phyloP scores from a whole-genome alignment of 1,140 invertebrate species.

The Bombus ignitus region DNA sequence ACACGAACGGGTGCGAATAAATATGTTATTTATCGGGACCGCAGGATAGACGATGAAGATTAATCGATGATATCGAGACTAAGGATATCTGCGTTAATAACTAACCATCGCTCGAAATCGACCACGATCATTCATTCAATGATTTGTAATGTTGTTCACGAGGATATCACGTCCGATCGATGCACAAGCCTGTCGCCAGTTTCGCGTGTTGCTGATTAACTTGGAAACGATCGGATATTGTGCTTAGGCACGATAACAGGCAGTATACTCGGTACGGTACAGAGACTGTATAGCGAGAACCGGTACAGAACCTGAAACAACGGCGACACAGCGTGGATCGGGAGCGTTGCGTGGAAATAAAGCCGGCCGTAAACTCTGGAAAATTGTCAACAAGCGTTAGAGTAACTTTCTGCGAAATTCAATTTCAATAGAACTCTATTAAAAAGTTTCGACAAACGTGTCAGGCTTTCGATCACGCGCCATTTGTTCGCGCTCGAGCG shows the following conservation, averaged over 20 bases:
- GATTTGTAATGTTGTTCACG: background rate
- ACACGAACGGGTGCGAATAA: too few relatives aligned
- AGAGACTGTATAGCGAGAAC: background rate
- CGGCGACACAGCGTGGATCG: background rate
- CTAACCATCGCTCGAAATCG: background rate
- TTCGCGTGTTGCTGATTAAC: background rate
- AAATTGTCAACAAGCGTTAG: slow-evolving; percentile 24
- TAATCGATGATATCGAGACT: too few relatives aligned
- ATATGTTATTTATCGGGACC: background rate
- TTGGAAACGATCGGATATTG: background rate
- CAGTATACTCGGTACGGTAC: background rate
- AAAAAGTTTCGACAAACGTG: background rate
- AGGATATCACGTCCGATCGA: too few relatives aligned
- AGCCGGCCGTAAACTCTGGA: slow-evolving; percentile 9
- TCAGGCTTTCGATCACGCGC: background rate
- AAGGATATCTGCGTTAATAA: background rate
- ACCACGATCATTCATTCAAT: background rate
- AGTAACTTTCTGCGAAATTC: background rate
- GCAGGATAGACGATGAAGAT: background rate
- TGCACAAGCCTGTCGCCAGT: background rate
- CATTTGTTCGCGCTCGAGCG: background rate
- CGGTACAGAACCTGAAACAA: background rate
- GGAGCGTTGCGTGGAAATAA: background rate
- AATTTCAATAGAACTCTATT: background rate
- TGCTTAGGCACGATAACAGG: slow-evolving; percentile 4